These are phyloP conservation scores for Ptychobarbus kaznakovi DNA, from an alignment of 2,797 vertebrate species.

Conservation along the genomic window DNA sequence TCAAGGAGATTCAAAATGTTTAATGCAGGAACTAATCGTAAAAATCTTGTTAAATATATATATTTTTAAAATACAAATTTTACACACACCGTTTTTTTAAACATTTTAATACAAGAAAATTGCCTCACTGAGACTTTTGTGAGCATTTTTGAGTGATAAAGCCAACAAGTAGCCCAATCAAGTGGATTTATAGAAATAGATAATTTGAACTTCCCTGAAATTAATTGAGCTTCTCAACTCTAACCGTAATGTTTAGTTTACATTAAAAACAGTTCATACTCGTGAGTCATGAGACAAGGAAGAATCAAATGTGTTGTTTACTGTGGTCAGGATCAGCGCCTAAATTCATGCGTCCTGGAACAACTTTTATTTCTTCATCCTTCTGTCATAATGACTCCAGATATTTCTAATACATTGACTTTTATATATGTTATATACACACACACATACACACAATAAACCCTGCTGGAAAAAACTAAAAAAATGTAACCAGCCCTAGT, in stretches of 20 bases:
- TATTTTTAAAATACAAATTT: fast-evolving
- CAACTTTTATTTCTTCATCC: not conserved
- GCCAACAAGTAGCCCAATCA: not conserved
- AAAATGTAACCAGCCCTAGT: no score
- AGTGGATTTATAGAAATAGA: not conserved
- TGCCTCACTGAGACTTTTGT: not conserved
- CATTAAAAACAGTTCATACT: not conserved
- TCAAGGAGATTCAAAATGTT: not conserved
- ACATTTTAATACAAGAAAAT: not conserved
- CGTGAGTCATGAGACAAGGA: not conserved
- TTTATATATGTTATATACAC: no score
- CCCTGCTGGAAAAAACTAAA: no score
- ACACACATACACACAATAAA: no score
- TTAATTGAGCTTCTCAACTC: not conserved
- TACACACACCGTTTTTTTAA: not conserved
- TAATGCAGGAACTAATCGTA: not conserved
- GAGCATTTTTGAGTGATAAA: not conserved
- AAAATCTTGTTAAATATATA: not conserved
- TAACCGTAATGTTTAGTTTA: not conserved
- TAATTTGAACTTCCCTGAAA: not conserved
- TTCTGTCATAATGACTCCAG: not conserved
- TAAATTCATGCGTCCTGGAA: not conserved
- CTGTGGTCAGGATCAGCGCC: not conserved
- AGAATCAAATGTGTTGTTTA: not conserved
- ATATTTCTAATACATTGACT: not conserved